phyloP scores from a whole-genome alignment of 53 echinoderm and acorn worm species.

The Crossaster papposus region DNA sequence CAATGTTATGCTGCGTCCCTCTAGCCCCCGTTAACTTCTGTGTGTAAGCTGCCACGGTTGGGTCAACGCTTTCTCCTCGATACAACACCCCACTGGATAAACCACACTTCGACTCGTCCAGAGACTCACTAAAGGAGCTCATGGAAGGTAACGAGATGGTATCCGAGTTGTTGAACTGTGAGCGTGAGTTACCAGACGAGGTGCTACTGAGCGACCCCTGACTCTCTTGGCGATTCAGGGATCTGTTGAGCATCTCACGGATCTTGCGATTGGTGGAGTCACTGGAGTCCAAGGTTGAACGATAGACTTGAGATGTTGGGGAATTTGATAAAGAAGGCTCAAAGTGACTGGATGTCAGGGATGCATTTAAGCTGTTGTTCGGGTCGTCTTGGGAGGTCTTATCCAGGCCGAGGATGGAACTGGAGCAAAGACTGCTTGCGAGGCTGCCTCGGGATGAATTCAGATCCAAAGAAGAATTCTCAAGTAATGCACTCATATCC shows the following conservation, averaged over 20 bases:
- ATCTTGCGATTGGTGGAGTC: constrained; percentile 54
- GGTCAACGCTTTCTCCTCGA: constrained; percentile 72
- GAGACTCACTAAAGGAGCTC: constrained; percentile 47
- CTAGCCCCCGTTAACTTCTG: constrained; percentile 67
- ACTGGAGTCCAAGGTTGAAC: constrained; percentile 5
- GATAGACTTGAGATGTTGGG: background rate
- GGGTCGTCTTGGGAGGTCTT: constrained; percentile 13
- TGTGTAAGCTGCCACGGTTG: constrained; percentile 79
- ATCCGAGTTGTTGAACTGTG: constrained; percentile 34
- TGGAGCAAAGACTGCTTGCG: constrained; percentile 29
- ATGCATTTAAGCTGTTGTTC: background rate
- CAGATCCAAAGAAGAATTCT: background rate
- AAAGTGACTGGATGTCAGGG: constrained; percentile 23
- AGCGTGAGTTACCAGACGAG: constrained; percentile 56
- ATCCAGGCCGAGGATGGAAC: constrained; percentile 7
- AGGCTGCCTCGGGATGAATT: constrained; percentile 23
- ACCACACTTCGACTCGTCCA: constrained; percentile 59
- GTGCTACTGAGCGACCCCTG: constrained; percentile 72
- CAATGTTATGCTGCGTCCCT: constrained; percentile 80
- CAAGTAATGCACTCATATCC: background rate
- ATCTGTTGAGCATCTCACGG: constrained; percentile 11
- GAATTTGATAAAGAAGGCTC: background rate
- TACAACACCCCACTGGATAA: constrained; percentile 71
- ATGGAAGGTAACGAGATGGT: constrained; percentile 51
- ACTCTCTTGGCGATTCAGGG: constrained; percentile 61